These are phyloP conservation scores for Delphinus delphis DNA, from an alignment of 2,113 vertebrate species.

Conservation along the genomic window DNA sequence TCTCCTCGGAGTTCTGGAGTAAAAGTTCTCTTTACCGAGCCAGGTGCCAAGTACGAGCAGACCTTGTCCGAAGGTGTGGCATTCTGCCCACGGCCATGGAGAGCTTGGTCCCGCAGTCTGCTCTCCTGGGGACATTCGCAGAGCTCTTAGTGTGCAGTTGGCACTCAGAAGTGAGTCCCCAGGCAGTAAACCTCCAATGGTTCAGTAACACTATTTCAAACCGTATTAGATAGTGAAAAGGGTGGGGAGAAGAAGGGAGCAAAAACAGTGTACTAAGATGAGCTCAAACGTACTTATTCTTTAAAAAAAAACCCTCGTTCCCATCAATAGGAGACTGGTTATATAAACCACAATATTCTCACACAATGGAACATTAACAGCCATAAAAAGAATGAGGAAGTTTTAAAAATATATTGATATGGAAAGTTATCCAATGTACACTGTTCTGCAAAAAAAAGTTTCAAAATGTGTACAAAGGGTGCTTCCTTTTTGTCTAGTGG, in stretches of 20 bases:
- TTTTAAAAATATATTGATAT: not conserved
- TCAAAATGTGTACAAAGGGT: not conserved
- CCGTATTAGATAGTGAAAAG: not conserved
- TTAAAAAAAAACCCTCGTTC: not conserved
- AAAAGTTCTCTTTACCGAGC: not conserved
- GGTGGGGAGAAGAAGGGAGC: not conserved
- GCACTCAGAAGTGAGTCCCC: not conserved
- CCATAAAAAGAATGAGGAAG: not conserved
- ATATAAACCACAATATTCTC: not conserved
- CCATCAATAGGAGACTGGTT: not conserved
- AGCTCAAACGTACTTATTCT: not conserved
- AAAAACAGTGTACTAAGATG: not conserved
- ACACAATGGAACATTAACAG: not conserved
- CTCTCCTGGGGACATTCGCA: not conserved
- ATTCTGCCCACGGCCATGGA: not conserved
- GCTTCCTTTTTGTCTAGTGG: not conserved
- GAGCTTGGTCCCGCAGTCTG: too few relatives aligned
- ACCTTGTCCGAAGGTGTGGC: not conserved
- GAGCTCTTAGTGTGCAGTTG: not conserved
- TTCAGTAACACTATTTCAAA: not conserved
- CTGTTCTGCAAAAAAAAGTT: not conserved
- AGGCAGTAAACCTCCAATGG: not conserved
- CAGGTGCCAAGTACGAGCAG: not conserved
- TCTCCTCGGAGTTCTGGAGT: not conserved
- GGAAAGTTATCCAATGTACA: not conserved